Conservation (phyloP, 2,113 vertebrate genomes). For the Marmota monax region DNA sequence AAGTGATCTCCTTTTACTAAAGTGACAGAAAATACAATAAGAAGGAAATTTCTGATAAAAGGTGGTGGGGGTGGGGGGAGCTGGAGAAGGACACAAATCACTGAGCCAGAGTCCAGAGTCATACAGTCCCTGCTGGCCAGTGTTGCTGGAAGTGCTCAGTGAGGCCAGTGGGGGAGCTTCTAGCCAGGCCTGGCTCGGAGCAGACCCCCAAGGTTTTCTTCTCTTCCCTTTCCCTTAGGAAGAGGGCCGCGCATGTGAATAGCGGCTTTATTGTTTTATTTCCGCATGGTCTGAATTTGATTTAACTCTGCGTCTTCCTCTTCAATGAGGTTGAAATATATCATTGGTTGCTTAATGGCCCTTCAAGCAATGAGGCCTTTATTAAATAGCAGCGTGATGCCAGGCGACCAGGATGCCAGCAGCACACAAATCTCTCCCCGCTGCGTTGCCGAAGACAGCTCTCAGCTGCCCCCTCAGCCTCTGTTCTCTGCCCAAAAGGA, state of each 20-base stretch:
- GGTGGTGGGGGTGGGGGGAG: not conserved
- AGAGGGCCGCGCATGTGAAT: not conserved
- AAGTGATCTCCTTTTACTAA: not conserved
- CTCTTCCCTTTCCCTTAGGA: not conserved
- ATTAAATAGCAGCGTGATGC: conserved; percentile 73
- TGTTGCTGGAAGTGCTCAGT: not conserved
- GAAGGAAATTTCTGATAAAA: not conserved
- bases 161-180: not conserved
- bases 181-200: not conserved
- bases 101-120: not conserved
- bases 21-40: not conserved
- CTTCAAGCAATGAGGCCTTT: conserved; percentile 66
- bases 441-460: conserved; percentile 7
- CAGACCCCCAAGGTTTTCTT: fast-evolving
- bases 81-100: not conserved
- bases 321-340: conserved; percentile 65
- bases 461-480: not conserved
- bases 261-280: conserved; percentile 50
- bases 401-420: not conserved
- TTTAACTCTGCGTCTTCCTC: conserved; percentile 66
- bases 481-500: not conserved
- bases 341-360: conserved; percentile 71
- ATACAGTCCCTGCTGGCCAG: not conserved
- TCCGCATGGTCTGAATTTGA: conserved; percentile 67
- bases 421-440: conserved; percentile 52